Base-by-base conservation (phyloP, 2,797 vertebrate genomes). In the Centropyge bicolor region DNA sequence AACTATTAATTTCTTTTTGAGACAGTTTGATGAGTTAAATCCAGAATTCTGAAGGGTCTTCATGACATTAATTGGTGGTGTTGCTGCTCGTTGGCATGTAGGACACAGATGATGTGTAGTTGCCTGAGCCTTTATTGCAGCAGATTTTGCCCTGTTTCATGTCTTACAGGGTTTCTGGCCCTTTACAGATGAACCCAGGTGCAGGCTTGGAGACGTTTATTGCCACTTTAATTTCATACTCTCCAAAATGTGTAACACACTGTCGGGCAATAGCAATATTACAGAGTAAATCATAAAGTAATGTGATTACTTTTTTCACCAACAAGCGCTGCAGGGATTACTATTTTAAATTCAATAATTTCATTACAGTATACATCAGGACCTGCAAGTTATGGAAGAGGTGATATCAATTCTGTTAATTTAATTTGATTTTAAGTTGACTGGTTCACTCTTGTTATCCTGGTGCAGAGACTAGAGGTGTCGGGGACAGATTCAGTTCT, bases 21-120 rank as follows among this genome's bases (percentile, higher is more conserved):
- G n/a, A 46, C 35, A 45, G 11, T 60, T 13, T 40, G 6, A 48
- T 27, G 0, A 35, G 36, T 27, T 19, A 31, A 54, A 70, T 17
- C 3, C 24, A 22, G 48, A 55, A 36, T 36, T 55, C 9, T 74
- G 27, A 55, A 36, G 9, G 8, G 12, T 51, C 17, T 38, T 27
- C 10, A 43, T 43, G 22, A 54, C 57, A 41, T 38, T 63, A 63
- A 73, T 73, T 73, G 19, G 22, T 43, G 38, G 48, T 45, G 59
- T 54, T 62, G 40, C 70, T 57, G 19, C 22, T 51, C 36, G 40
- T 40, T 38, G 45, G 54, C 20, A 36, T n/a, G 31, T 22, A 10
- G 19, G 49, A 55, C 14, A 38, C n/a, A 31, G 27, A 20, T 27
- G 73, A 60, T 67, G 17, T 19, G 38, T 43, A 41, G 24, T 41